A percentile compares a stretch with the other conserved stretches of the same genome.
Conservation (phyloP, 2,888 invertebrate genomes). For the Choristoneura rosaceana region DNA sequence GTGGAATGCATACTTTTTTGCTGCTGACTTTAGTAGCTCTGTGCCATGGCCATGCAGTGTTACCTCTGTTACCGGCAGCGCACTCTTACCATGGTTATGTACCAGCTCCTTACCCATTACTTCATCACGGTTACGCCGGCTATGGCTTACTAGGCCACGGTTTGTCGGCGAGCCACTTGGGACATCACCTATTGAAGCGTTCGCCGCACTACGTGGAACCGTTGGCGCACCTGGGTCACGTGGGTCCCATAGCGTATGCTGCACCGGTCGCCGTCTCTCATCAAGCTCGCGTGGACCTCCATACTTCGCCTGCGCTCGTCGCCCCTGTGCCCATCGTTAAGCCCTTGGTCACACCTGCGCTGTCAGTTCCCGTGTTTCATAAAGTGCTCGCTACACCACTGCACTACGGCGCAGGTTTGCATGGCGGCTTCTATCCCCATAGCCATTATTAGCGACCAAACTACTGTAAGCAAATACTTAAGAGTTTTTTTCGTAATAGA, state of each 20-base stretch:
- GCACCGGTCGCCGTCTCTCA: constrained; percentile 81
- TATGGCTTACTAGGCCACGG: constrained; percentile 47
- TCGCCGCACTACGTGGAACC: constrained; percentile 66
- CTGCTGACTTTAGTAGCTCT: constrained; percentile 60
- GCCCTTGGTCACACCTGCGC: constrained; percentile 58
- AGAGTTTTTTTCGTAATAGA: background rate
- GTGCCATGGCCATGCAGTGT: constrained; percentile 63
- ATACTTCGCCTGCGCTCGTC: constrained; percentile 62
- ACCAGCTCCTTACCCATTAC: constrained; percentile 52
- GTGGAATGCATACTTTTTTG: constrained; percentile 50
- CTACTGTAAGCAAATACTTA: background rate
- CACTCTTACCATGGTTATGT: constrained; percentile 59
- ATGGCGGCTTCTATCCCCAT: constrained; percentile 48
- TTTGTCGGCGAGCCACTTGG: constrained; percentile 47
- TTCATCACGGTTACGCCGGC: constrained; percentile 55
- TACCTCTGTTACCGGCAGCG: constrained; percentile 59
- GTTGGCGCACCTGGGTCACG: constrained; percentile 54
- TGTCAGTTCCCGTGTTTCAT: constrained; percentile 58
- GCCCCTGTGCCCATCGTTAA: constrained; percentile 58
- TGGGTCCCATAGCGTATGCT: constrained; percentile 45
- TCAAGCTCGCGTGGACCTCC: constrained; percentile 82
- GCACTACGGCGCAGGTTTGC: constrained; percentile 52
- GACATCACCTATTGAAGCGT: constrained; percentile 69
- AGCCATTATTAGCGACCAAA: constrained; percentile 55
- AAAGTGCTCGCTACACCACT: constrained; percentile 51